A percentile compares a stretch with the other conserved stretches of the same genome.
Evolutionary conservation across 1,140 invertebrate species (phyloP).

Genomic region (Bombus ignitus): DNA sequence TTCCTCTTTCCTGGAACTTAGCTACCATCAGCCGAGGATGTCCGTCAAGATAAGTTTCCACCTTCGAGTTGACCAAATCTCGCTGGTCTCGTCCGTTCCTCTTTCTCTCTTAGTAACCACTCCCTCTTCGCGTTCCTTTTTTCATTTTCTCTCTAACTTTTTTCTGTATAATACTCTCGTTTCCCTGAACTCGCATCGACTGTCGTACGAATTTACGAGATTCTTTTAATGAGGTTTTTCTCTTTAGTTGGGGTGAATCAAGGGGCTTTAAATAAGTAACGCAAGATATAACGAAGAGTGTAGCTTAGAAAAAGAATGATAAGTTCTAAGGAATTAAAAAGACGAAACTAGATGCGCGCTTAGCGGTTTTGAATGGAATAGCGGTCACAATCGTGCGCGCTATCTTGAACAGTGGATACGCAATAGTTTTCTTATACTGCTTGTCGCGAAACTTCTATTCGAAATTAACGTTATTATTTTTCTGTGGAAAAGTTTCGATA

Average conservation of each 20-base stretch:
- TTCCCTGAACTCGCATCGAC: background rate
- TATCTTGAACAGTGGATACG: background rate
- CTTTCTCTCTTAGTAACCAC: slow-evolving; percentile 9
- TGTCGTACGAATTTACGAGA: background rate
- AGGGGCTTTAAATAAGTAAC: background rate
- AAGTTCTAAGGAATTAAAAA: background rate
- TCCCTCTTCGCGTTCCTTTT: background rate
- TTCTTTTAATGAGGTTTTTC: background rate
- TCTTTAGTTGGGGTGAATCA: slow-evolving; percentile 1
- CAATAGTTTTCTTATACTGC: background rate
- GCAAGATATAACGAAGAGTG: too few species aligned
- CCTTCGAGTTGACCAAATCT: slow-evolving; percentile 52
- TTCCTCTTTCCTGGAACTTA: slow-evolving; percentile 56
- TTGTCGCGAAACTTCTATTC: background rate
- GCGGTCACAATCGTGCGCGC: too few species aligned
- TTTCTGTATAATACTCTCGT: background rate
- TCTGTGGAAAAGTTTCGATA: background rate
- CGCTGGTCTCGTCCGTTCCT: slow-evolving; percentile 55
- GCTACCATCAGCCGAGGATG: slow-evolving; percentile 16
- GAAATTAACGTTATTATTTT: background rate
- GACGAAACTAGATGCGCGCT: too few species aligned
- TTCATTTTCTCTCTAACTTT: background rate
- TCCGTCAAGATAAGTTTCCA: slow-evolving; percentile 44
- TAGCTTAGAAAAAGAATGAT: background rate
- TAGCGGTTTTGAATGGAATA: background rate